Evolutionary conservation across 2,888 invertebrate genomes (phyloP), one percentile per base, ranked within the genome.

Genomic region (Chrysolina oricalcia): DNA sequence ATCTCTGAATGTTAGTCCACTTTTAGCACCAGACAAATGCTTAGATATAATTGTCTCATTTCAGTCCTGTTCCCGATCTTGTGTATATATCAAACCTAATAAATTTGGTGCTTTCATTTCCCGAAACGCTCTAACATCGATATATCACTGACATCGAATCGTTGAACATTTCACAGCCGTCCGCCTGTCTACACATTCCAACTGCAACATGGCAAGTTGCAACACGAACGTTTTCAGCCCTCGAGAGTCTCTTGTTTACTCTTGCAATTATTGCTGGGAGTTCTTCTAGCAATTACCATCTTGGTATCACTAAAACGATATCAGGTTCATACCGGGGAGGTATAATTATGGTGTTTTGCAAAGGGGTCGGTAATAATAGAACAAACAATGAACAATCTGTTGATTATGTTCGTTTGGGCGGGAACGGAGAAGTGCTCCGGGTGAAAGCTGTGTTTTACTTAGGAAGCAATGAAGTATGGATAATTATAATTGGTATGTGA

Each of bases 121-220:
- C 21, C 53, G 21, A 21, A 53, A 21, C 19, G 21, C 53, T 21
- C 15, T 19, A 11, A 53, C 19, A 53, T 8, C 15, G 13, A 15
- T 59, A 59, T 59, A 59, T 59, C n/a, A 27, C n/a, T 59, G 59
- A n/a, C 59, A 19, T 27, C 59, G n/a, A 27, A 59, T 27, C 59
- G 15, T 35, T 27, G 1, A 59, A 35, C 27, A 27, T 23, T 23
- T 15, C 59, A 23, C 59, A 15, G 9, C 23, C 15, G 27, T 27
- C 27, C n/a, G 27, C 27, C 59, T 59, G 59, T 15, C 43, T 43
- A 5, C 43, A 43, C 15, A 43, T 15, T 43, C 21, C 4, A 11
- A 53, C 11, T 53, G 53, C 21, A 53, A 35, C 35, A 35, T 35
- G 4, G 35, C 35, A 35, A 35, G 35, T 35, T 59, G 59, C 53